Percentiles rank a stretch among this genome's conserved stretches.
These are phyloP conservation scores for Hemibagrus wyckioides DNA, from an alignment of 2,113 vertebrate genomes.

Conservation along the genomic window DNA sequence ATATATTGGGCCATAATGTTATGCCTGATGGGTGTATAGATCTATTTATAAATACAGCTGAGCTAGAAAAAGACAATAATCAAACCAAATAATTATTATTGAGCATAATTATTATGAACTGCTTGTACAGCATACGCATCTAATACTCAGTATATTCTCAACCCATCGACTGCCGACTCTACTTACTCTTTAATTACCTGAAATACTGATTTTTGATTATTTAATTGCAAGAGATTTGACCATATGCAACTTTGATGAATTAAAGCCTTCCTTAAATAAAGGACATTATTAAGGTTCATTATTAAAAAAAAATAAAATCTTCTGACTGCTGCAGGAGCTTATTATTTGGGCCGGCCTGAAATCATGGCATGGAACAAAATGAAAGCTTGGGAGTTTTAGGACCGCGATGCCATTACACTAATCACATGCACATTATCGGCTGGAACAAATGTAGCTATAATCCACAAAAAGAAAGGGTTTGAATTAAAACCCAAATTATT, in stretches of 20 bases:
- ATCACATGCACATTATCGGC: conserved; percentile 9
- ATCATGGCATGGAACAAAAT: neutral
- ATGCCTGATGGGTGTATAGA: no score
- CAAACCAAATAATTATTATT: no score
- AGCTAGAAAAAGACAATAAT: no score
- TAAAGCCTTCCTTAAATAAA: neutral
- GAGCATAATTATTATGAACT: neutral
- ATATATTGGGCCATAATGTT: no score
- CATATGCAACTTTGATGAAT: neutral
- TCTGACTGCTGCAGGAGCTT: no score
- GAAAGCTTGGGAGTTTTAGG: conserved; percentile 26
- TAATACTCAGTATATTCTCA: neutral
- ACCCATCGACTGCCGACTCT: neutral
- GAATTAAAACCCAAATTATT: conserved; percentile 19
- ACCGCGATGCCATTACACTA: neutral
- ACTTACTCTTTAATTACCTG: neutral
- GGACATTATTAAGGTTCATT: neutral
- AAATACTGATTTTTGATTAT: neutral
- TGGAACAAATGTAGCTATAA: neutral
- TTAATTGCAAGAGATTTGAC: neutral
- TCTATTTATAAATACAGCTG: no score
- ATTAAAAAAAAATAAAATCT: neutral
- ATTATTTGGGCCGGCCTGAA: neutral
- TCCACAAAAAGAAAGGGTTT: neutral
- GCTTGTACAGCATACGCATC: neutral